These are phyloP conservation scores for Sebastes trivittatus DNA, from an alignment of 2,797 vertebrate species.

Conservation along the genomic window DNA sequence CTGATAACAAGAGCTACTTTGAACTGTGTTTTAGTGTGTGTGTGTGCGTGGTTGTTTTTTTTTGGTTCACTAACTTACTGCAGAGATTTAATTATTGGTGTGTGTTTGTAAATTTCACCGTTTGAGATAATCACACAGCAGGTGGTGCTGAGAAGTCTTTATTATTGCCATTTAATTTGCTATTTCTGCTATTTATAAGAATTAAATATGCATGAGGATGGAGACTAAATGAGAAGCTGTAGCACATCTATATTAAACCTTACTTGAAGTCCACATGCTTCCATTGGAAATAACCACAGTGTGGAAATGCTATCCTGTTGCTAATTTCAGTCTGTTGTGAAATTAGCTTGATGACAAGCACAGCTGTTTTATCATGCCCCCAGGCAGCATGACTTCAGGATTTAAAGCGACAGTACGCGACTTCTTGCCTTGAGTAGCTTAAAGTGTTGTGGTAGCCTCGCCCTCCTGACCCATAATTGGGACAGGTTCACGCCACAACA, in stretches of 20 bases:
- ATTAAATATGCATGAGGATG: not conserved
- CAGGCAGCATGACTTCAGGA: not conserved
- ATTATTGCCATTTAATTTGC: not conserved
- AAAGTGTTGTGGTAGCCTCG: not conserved
- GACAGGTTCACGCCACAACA: not conserved
- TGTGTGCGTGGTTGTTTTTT: not conserved
- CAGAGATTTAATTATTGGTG: not conserved
- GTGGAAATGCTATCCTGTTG: slow-evolving; percentile 24
- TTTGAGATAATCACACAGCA: not conserved
- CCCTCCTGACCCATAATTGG: not conserved
- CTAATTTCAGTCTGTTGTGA: slow-evolving; percentile 50
- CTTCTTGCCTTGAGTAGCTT: not conserved
- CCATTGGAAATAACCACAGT: not conserved
- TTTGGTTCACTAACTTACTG: not conserved
- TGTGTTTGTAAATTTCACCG: not conserved
- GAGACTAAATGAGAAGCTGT: not conserved
- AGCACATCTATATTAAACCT: not conserved
- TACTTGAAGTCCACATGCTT: not conserved
- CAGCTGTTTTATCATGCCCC: slow-evolving; percentile 29
- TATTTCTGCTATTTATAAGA: not conserved
- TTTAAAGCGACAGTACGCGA: slow-evolving; percentile 27
- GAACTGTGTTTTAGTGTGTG: slow-evolving; percentile 1
- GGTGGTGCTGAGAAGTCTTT: not conserved
- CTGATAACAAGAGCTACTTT: slow-evolving; percentile 62
- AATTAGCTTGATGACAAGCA: slow-evolving; percentile 29